A percentile compares a stretch with the other conserved stretches of the same genome.
Evolutionary conservation across 1,140 invertebrate genomes (phyloP).

Genomic region (Lepidurus apus): DNA sequence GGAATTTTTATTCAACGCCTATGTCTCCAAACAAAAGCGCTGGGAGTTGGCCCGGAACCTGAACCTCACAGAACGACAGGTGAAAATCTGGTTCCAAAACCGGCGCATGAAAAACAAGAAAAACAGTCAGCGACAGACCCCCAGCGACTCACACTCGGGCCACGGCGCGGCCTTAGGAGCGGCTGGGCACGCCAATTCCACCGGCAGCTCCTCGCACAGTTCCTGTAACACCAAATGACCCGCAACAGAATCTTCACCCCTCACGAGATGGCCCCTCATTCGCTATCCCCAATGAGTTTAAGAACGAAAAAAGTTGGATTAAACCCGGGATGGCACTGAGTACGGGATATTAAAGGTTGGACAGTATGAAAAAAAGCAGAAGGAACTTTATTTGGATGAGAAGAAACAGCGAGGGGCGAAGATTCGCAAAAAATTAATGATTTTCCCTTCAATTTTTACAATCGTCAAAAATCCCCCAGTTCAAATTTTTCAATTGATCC

Average conservation of each 20-base stretch:
- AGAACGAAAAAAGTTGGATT: not conserved
- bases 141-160: slow-evolving; percentile 37
- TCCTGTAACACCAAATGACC: slow-evolving; percentile 21
- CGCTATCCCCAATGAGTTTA: not conserved
- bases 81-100: slow-evolving; percentile 93
- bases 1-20: slow-evolving; percentile 92
- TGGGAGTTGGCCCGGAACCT: slow-evolving; percentile 92
- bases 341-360: not conserved
- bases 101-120: slow-evolving; percentile 99
- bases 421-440: not conserved
- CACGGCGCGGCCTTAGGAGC: slow-evolving; percentile 11
- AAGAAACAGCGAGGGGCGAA: not conserved
- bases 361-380: not conserved
- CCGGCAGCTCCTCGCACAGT: slow-evolving; percentile 17
- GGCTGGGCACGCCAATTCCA: slow-evolving; percentile 12
- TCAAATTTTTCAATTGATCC: not conserved
- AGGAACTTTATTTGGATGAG: slow-evolving; percentile 18
- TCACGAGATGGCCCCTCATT: slow-evolving; percentile 8
- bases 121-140: slow-evolving; percentile 75
- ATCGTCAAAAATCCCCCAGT: not conserved
- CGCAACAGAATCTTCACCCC: slow-evolving; percentile 17
- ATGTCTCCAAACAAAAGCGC: slow-evolving; percentile 94
- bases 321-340: not conserved
- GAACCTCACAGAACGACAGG: slow-evolving; percentile 89
- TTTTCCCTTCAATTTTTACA: not conserved